These are phyloP conservation scores for Copidosoma floridanum DNA, from an alignment of 1,140 invertebrate genomes.

Conservation along the genomic window DNA sequence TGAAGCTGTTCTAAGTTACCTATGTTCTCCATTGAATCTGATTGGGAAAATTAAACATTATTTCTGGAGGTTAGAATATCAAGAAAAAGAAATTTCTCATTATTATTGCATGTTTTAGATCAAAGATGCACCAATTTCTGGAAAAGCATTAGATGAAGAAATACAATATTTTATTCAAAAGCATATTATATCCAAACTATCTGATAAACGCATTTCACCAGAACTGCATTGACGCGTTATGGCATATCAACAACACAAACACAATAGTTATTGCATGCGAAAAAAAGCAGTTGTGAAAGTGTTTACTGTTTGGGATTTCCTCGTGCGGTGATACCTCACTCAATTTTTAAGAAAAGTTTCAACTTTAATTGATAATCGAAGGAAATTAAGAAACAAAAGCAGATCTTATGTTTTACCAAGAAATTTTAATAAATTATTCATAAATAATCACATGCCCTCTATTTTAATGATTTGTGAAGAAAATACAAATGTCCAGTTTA, in stretches of 20 bases:
- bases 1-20: slow-evolving; percentile 41
- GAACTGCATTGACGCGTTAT: slow-evolving; percentile 30
- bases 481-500: slow-evolving; percentile 39
- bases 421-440: slow-evolving; percentile 22
- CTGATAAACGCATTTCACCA: slow-evolving; percentile 28
- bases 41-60: slow-evolving; percentile 39
- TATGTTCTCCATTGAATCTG: slow-evolving; percentile 36
- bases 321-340: slow-evolving; percentile 10
- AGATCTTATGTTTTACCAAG: slow-evolving; percentile 38
- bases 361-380: slow-evolving; percentile 31
- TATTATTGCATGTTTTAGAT: slow-evolving; percentile 44
- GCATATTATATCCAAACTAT: slow-evolving; percentile 40
- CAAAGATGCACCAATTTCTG: slow-evolving; percentile 37
- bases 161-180: slow-evolving; percentile 44
- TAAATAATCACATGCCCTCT: slow-evolving; percentile 42
- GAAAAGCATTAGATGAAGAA: slow-evolving; percentile 32
- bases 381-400: slow-evolving; percentile 31
- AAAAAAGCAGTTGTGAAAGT: slow-evolving; percentile 25
- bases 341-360: slow-evolving; percentile 22
- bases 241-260: slow-evolving; percentile 32
- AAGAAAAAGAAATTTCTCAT: slow-evolving; percentile 37
- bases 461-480: slow-evolving; percentile 34
- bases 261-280: slow-evolving; percentile 32
- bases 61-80: slow-evolving; percentile 36
- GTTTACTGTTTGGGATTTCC: slow-evolving; percentile 37